These are phyloP conservation scores for Emydoidea blandingii DNA, from an alignment of 2,797 vertebrate genomes.

Conservation along the genomic window DNA sequence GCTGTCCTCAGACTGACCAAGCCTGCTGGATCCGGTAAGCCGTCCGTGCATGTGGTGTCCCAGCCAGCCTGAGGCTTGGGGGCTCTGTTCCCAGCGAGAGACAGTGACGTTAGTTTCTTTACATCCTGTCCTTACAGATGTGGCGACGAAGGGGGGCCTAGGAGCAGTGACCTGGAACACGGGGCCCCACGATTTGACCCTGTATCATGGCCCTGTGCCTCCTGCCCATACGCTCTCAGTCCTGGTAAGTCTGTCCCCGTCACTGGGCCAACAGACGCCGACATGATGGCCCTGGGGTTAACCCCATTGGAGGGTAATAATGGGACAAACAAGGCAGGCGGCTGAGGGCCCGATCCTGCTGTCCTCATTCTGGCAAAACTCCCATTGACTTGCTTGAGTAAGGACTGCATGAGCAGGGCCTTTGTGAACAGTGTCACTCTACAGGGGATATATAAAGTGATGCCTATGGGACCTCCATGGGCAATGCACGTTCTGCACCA, in stretches of 20 bases:
- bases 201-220: constrained; percentile 64
- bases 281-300: neutral
- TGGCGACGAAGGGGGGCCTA: neutral
- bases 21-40: neutral
- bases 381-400: neutral
- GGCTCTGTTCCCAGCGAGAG: neutral
- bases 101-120: neutral
- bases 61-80: neutral
- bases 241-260: constrained; percentile 32
- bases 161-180: constrained; percentile 54
- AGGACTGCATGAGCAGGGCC: neutral
- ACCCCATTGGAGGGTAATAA: neutral
- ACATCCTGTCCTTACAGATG: neutral
- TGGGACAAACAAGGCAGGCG: neutral
- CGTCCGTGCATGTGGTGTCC: neutral
- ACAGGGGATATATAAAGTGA: neutral
- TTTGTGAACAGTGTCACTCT: neutral
- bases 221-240: neutral
- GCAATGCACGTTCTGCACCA: too few relatives aligned
- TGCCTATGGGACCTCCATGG: too few relatives aligned
- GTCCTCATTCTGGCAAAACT: neutral
- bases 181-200: constrained; percentile 39
- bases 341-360: neutral
- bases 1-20: constrained; percentile 38
- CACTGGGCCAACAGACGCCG: neutral